Conservation (phyloP, 2,113 vertebrate species). For the Elachura formosa region DNA sequence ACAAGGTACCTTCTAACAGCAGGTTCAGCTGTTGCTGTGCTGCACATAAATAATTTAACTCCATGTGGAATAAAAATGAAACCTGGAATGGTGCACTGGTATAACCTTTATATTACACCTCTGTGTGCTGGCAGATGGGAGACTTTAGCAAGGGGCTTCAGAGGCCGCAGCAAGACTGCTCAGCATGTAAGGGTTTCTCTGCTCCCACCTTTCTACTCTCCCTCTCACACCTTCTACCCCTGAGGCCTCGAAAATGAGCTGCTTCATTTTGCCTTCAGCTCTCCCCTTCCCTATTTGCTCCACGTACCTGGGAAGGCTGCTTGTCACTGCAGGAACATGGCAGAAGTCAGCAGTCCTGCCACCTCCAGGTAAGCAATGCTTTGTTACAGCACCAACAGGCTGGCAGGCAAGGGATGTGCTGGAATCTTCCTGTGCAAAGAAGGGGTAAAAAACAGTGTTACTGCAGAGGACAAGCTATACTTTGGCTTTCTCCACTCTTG, state of each 20-base stretch:
- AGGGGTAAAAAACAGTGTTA: not conserved
- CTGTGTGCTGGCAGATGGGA: not conserved
- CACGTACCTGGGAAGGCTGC: not conserved
- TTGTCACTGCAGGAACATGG: not conserved
- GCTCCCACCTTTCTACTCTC: not conserved
- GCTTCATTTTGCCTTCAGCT: not conserved
- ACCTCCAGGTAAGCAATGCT: not conserved
- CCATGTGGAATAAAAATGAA: not conserved
- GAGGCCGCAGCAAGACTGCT: fast-evolving
- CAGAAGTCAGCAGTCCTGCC: fast-evolving
- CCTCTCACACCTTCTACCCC: not conserved
- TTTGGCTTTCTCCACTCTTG: not conserved
- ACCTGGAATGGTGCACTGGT: not conserved
- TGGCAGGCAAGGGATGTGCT: fast-evolving
- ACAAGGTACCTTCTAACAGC: not conserved
- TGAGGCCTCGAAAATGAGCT: not conserved
- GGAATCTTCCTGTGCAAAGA: not conserved
- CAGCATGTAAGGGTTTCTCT: fast-evolving
- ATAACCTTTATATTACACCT: not conserved
- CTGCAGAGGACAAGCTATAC: not conserved
- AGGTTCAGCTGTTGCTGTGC: not conserved
- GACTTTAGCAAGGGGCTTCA: not conserved
- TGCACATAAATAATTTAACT: not conserved
- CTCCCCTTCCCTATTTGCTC: not conserved
- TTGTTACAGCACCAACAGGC: not conserved